These are phyloP conservation scores for Terrapene triunguis DNA, from an alignment of 2,113 vertebrate species.

Conservation along the genomic window DNA sequence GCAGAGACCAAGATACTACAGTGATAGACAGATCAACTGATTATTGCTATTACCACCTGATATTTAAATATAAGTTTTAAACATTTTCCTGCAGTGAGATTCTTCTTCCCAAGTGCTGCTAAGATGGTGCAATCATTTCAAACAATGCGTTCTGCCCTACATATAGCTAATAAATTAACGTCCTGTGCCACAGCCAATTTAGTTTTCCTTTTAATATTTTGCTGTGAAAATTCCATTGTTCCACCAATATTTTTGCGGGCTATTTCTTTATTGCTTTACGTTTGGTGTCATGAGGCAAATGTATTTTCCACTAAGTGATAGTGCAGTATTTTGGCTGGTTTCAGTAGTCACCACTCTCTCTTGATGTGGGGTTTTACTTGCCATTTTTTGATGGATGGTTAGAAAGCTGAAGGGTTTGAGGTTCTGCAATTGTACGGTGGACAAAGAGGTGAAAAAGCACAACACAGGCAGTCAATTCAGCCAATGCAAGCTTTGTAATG, in stretches of 20 bases:
- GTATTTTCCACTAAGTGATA: not conserved
- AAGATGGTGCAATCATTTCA: conserved; percentile 20
- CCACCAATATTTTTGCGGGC: not conserved
- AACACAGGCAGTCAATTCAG: not conserved
- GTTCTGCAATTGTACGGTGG: not conserved
- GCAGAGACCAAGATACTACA: not conserved
- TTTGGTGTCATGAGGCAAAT: not conserved
- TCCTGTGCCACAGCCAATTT: conserved; percentile 4
- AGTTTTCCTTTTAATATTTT: not conserved
- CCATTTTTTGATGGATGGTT: not conserved
- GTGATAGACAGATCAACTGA: not conserved
- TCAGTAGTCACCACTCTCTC: not conserved
- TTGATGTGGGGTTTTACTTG: not conserved
- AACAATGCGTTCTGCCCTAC: not conserved
- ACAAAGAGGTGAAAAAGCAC: not conserved
- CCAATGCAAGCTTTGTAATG: not conserved
- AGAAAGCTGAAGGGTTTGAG: not conserved
- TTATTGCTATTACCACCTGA: not conserved
- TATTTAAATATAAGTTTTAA: conserved; percentile 24
- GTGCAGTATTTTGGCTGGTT: not conserved
- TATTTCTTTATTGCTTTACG: conserved; percentile 5
- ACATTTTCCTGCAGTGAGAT: not conserved
- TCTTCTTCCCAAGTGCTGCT: not conserved
- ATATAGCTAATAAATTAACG: conserved; percentile 4
- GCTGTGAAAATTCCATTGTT: conserved; percentile 15